Conservation (phyloP, 2,888 invertebrate genomes). For the Athrips mouffetella region DNA sequence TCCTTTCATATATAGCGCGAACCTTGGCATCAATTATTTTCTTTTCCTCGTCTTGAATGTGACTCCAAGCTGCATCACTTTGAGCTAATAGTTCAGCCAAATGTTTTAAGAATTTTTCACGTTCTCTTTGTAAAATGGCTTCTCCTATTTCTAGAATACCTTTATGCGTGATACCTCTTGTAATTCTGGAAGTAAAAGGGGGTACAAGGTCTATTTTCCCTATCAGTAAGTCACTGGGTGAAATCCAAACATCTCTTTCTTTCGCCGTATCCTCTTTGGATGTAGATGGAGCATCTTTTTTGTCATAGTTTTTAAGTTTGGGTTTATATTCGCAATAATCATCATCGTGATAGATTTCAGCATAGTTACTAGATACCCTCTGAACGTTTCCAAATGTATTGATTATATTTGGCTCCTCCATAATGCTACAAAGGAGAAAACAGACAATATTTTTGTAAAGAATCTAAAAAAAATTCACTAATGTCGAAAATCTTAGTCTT, state of each 20-base stretch:
- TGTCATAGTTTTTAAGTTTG: constrained; percentile 19
- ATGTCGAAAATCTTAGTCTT: too few relatives aligned
- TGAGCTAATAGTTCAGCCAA: constrained; percentile 43
- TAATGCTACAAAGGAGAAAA: not conserved
- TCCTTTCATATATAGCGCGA: constrained; percentile 41
- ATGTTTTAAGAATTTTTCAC: constrained; percentile 37
- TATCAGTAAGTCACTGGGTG: constrained; percentile 65
- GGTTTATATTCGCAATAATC: constrained; percentile 33
- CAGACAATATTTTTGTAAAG: not conserved
- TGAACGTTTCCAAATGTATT: constrained; percentile 37
- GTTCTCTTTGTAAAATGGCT: constrained; percentile 44
- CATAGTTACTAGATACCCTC: constrained; percentile 54
- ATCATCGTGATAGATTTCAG: constrained; percentile 56
- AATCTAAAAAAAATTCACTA: not conserved
- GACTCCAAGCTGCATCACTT: constrained; percentile 57
- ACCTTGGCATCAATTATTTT: constrained; percentile 44
- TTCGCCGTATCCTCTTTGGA: constrained; percentile 5
- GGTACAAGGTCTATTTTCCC: constrained; percentile 54
- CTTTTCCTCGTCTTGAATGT: constrained; percentile 51
- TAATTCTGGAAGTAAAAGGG: constrained; percentile 68
- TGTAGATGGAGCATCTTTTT: constrained; percentile 12
- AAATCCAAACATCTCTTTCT: constrained; percentile 42
- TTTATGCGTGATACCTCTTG: constrained; percentile 60
- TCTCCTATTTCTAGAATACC: constrained; percentile 63
- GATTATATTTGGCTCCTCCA: constrained; percentile 14